phyloP scores from a whole-genome alignment of 2,113 vertebrate species.

The Pogonocichla stellata region DNA sequence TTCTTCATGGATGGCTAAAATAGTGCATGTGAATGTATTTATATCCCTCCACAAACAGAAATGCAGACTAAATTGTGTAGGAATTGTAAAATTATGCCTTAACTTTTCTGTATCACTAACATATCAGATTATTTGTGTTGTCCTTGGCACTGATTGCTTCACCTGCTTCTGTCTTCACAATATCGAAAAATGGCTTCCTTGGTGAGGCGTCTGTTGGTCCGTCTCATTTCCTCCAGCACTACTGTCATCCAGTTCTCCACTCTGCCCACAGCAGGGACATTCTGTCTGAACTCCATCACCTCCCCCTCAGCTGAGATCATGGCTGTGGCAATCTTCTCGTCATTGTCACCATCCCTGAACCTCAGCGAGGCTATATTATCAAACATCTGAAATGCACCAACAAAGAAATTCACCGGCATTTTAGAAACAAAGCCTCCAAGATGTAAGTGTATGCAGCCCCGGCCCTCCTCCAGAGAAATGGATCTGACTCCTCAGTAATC shows the following conservation, averaged over 20 bases:
- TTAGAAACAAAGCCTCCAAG: neutral
- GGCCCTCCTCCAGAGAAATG: neutral
- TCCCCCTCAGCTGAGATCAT: slow-evolving; percentile 94
- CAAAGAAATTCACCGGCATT: neutral
- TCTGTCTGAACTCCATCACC: slow-evolving; percentile 84
- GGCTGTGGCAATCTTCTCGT: slow-evolving; percentile 80
- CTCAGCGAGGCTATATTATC: slow-evolving; percentile 89
- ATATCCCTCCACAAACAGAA: neutral
- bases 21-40: neutral
- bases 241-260: slow-evolving; percentile 96
- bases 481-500: neutral
- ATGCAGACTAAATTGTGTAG: neutral
- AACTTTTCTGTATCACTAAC: neutral
- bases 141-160: neutral
- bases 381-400: slow-evolving; percentile 83
- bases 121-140: neutral
- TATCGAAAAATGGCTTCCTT: slow-evolving; percentile 95
- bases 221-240: slow-evolving; percentile 88
- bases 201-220: slow-evolving; percentile 89
- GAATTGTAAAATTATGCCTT: neutral
- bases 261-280: slow-evolving; percentile 81
- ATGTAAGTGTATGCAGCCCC: neutral
- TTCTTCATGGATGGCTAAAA: neutral
- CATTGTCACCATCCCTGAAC: slow-evolving; percentile 76
- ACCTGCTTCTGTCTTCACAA: slow-evolving; percentile 87